A percentile compares a stretch with the other conserved stretches of the same genome.
Conservation (phyloP, 2,797 vertebrate genomes). For the Eulemur mongoz region DNA sequence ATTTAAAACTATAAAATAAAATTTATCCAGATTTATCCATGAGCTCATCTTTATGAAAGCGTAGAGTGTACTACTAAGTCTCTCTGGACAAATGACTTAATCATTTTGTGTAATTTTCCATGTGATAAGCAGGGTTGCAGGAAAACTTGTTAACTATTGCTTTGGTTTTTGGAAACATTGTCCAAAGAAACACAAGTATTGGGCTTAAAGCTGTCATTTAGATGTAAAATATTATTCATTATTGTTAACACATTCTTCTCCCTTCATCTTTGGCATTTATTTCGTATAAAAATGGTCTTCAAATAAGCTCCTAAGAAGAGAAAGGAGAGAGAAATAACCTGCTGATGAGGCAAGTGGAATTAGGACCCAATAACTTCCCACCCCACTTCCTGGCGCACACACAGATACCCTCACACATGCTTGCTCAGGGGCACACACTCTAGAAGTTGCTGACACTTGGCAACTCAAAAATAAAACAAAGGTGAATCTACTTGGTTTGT, state of each 20-base stretch:
- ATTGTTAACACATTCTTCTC: neutral
- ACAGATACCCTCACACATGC: neutral
- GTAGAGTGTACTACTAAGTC: neutral
- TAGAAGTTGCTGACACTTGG: neutral
- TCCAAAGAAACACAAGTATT: neutral
- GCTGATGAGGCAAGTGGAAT: neutral
- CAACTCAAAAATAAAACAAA: neutral
- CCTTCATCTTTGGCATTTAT: neutral
- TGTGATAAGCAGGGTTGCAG: neutral
- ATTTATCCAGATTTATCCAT: neutral
- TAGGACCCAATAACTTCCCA: neutral
- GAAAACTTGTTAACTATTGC: neutral
- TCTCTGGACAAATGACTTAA: neutral
- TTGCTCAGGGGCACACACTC: neutral
- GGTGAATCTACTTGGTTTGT: neutral
- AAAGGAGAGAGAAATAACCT: neutral
- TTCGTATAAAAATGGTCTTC: conserved; percentile 26
- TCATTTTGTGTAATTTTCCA: neutral
- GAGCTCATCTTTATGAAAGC: neutral
- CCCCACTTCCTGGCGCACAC: neutral
- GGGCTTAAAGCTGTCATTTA: neutral
- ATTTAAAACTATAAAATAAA: neutral
- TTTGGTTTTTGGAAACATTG: neutral
- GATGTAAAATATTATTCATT: neutral
- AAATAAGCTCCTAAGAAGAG: neutral